These are phyloP conservation scores for Siderastrea radians DNA, from an alignment of 92 coral and sea anemone genomes.

Conservation along the genomic window DNA sequence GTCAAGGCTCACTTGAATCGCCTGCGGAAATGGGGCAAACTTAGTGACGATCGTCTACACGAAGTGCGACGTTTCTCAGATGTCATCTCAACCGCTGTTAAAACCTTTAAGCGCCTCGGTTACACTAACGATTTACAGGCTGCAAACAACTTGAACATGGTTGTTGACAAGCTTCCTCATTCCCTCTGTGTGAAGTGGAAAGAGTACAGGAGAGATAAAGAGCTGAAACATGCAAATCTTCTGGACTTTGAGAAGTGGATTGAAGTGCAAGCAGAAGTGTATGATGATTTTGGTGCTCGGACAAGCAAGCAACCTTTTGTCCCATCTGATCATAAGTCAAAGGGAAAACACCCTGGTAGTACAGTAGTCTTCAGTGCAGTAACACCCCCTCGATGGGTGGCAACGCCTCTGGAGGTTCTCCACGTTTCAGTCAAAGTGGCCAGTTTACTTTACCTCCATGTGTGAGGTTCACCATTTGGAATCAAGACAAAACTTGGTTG, in stretches of 20 bases:
- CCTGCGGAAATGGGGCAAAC: constrained; percentile 18
- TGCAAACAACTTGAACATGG: constrained; percentile 29
- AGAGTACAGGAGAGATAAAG: constrained; percentile 1
- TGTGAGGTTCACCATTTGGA: constrained; percentile 15
- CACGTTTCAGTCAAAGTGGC: background rate
- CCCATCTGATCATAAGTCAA: too few species aligned
- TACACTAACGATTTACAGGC: constrained; percentile 15
- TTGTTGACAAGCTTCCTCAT: constrained; percentile 21
- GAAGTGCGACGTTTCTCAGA: constrained; percentile 27
- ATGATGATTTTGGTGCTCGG: constrained; percentile 1
- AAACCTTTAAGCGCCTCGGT: constrained; percentile 28
- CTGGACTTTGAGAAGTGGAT: constrained; percentile 7
- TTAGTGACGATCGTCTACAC: background rate
- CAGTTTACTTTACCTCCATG: too few species aligned
- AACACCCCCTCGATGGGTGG: background rate
- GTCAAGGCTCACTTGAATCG: constrained; percentile 29
- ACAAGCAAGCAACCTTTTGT: too few species aligned
- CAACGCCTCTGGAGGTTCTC: background rate
- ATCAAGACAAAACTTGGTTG: too few species aligned
- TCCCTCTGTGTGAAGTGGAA: background rate
- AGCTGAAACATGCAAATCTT: background rate
- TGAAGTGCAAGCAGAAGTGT: constrained; percentile 12
- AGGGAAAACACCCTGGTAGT: too few species aligned
- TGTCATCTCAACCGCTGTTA: constrained; percentile 8
- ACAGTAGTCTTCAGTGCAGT: too few species aligned